A percentile compares a stretch with the other conserved stretches of the same genome.
Conservation (phyloP, 2,113 vertebrate species). For the Hippocampus mohnikei region DNA sequence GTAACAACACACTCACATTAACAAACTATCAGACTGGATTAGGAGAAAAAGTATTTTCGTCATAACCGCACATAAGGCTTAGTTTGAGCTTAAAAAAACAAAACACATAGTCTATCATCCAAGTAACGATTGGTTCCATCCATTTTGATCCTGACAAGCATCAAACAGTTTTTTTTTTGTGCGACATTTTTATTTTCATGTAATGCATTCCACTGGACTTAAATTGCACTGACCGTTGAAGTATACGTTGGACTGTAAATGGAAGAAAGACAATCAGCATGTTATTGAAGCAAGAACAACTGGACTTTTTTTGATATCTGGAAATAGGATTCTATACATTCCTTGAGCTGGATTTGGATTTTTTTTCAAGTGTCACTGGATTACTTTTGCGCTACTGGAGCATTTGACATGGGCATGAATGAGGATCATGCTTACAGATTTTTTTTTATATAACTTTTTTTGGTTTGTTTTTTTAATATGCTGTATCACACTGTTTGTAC, state of each 20-base stretch:
- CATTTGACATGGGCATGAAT: neutral
- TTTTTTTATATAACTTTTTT: neutral
- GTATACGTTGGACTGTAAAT: neutral
- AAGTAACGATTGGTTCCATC: neutral
- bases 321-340: neutral
- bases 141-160: neutral
- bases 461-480: neutral
- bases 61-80: neutral
- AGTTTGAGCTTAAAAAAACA: slow-evolving; percentile 1
- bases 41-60: neutral
- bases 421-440: neutral
- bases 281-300: slow-evolving; percentile 10
- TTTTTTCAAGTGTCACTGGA: slow-evolving; percentile 35
- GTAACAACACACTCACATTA: neutral
- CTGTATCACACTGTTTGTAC: neutral
- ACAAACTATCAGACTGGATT: neutral
- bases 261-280: neutral
- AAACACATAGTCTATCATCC: neutral
- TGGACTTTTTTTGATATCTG: slow-evolving; percentile 8
- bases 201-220: slow-evolving; percentile 23
- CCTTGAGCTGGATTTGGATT: neutral
- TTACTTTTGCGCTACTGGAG: slow-evolving; percentile 44
- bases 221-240: slow-evolving; percentile 19
- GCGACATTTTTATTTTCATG: slow-evolving; percentile 8
- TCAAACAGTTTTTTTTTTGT: neutral